Percentiles rank a stretch among this genome's conserved stretches.
phyloP scores from a whole-genome alignment of 2,888 invertebrate genomes.

The Nineta flava region DNA sequence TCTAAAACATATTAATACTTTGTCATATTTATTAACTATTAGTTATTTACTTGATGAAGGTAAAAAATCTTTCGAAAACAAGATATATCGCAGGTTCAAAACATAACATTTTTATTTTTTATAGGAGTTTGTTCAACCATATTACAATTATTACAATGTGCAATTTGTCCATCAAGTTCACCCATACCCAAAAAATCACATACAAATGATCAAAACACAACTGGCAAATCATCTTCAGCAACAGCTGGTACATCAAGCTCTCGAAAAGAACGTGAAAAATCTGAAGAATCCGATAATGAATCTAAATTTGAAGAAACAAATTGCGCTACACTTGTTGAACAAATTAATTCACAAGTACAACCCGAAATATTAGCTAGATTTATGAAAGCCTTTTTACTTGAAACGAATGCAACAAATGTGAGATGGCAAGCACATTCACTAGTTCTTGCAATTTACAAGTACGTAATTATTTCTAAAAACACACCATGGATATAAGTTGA shows the following conservation, averaged over 20 bases:
- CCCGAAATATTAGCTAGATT: constrained; percentile 53
- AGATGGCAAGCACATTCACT: constrained; percentile 93
- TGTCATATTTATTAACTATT: constrained; percentile 69
- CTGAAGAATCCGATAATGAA: constrained; percentile 47
- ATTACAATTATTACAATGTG: constrained; percentile 76
- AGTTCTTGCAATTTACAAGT: constrained; percentile 68
- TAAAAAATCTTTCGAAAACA: constrained; percentile 7
- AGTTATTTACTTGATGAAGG: constrained; percentile 80
- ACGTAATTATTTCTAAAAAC: constrained; percentile 13
- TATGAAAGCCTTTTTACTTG: constrained; percentile 77
- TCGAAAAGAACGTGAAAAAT: constrained; percentile 46
- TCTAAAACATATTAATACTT: constrained; percentile 50
- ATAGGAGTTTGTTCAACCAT: constrained; percentile 71
- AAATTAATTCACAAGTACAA: constrained; percentile 50
- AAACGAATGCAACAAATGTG: constrained; percentile 82
- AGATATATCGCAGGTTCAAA: constrained; percentile 8
- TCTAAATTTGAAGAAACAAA: constrained; percentile 49
- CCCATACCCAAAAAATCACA: constrained; percentile 17
- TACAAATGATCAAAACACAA: constrained; percentile 13
- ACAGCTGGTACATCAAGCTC: constrained; percentile 13
- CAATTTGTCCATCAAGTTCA: constrained; percentile 48
- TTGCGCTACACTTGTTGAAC: constrained; percentile 49
- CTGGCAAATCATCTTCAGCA: constrained; percentile 16
- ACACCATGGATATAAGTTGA: background rate
- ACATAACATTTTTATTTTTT: background rate